Evolutionary conservation across 2,113 vertebrate species (phyloP), one percentile per base, ranked within the genome.

Genomic region (Mesembrinibis cayennensis): DNA sequence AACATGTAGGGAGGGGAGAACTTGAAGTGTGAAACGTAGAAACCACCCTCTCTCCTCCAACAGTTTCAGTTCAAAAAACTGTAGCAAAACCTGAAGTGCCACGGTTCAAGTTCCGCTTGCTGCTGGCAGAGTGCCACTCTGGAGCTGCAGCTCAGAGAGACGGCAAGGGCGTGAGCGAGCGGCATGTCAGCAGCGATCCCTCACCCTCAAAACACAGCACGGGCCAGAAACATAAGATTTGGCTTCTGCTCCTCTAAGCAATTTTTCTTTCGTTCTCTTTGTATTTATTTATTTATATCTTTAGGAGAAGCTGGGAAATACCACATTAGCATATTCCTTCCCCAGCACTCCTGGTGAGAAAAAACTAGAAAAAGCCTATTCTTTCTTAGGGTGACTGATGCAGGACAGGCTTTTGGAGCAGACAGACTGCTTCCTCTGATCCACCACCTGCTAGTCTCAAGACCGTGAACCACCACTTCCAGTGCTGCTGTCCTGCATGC

Each of bases 1-100:
- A 87, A 89, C 45, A 42, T 3, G 27, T 29, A 82, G 65, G 89
- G 96, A 96, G 82, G 94, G 73, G 89, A 97, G 93, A 97, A 96
- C 90, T 66, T 92, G 40, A 90, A 73, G 89, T 5, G 0, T 77
- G 81, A 95, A 94, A 89, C 2, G 20, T 36, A 95, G 94, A 96
- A 93, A 92, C 92, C 94, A 90, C 89, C 40, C 86, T 74, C 67
- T 78, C 86, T 72, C 65, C 77, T 95, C 78, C 71, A 88, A 26
- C 55, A 94, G 93, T 96, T 95, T 97, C 94, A 93, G 87, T 97
- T 97, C 94, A 95, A 62, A 95, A 96, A 96, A 95, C 58, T 77
- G 93, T 36, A 94, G 84, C 97, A 95, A 97, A 97, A 97, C 93
- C 93, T 90, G 94, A 97, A 97, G 82, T 91, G 70, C 84, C 93